Evolutionary conservation across 2,797 vertebrate genomes (phyloP).

Genomic region (Gallinago solitaria): DNA sequence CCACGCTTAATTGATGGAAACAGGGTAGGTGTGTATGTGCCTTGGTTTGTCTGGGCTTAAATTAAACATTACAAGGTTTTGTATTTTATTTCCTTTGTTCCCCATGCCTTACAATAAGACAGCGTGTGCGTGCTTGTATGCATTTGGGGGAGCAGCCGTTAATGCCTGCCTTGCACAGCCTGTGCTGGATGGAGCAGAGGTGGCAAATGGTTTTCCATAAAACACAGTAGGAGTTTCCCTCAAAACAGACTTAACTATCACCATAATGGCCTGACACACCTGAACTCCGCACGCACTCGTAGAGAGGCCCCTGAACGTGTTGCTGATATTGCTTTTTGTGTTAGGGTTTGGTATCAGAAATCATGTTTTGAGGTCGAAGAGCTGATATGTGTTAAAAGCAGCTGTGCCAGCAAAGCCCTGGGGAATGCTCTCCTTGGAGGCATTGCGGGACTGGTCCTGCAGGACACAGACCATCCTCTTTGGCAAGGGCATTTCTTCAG

Average conservation of each 20-base stretch:
- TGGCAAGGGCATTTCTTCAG: too few relatives aligned
- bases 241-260: neutral
- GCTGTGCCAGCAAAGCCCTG: neutral
- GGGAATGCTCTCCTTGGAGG: neutral
- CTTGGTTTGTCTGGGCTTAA: neutral
- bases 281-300: neutral
- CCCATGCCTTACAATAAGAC: neutral
- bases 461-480: too few relatives aligned
- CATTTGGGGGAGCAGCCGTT: neutral
- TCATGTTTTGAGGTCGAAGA: neutral
- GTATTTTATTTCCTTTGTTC: neutral
- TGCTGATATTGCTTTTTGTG: neutral
- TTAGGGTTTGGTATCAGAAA: neutral
- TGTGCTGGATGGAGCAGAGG: neutral
- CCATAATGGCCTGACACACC: neutral
- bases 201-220: neutral
- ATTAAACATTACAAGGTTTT: neutral
- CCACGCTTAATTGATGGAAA: neutral
- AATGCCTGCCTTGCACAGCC: neutral
- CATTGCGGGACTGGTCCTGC: too few relatives aligned
- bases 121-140: neutral
- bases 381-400: neutral
- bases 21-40: neutral
- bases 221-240: neutral
- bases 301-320: neutral